Evolutionary conservation across 2,797 vertebrate genomes (phyloP), one percentile per base, ranked within the genome.

Genomic region (Semaprochilodus insignis): DNA sequence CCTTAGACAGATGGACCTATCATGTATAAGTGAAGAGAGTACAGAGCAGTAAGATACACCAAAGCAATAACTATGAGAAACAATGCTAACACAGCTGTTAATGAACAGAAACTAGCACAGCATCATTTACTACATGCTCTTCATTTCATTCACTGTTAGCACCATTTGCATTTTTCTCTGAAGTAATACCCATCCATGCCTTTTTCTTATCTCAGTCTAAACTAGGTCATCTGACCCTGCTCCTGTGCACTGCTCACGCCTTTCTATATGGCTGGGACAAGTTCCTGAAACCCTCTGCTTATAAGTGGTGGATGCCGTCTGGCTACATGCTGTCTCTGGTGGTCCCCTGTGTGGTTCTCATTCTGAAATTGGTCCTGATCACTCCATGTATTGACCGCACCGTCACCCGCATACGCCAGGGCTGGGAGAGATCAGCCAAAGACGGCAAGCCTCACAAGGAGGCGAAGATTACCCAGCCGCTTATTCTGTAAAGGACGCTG

Each of bases 221-320:
- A 89, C 91, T 99, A 69, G 98, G 98, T 81, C 95, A 97, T 84
- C 74, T 97, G 87, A 95, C 97, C 0, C 84, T 99, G 88, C 72
- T 94, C 85, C 85, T 99, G 31, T 99, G 97, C 87, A 98, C 96
- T 0, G 90, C 93, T 0, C 97, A 99, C 51, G 92, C 95, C 0
- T 85, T 97, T 83, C 73, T 96, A 40, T 98, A 95, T 0, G 96
- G 96, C 7, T 96, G 96, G 90, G 91, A 95, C 23, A 91, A 62
- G 81, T 98, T 99, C 90, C 91, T 99, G 55, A 16, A 1, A 0
- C 23, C 89, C 0, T 85, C 83, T 0, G 82, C 81, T 0, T 97
- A 96, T 84, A 95, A 85, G 63, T 98, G 97, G 97, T 96, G 86
- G 74, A 97, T 96, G 77, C 97, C 97, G 23, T 89, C 91, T 0